These are phyloP conservation scores for Brenthis daphne DNA, from an alignment of 2,888 invertebrate genomes.

Conservation along the genomic window DNA sequence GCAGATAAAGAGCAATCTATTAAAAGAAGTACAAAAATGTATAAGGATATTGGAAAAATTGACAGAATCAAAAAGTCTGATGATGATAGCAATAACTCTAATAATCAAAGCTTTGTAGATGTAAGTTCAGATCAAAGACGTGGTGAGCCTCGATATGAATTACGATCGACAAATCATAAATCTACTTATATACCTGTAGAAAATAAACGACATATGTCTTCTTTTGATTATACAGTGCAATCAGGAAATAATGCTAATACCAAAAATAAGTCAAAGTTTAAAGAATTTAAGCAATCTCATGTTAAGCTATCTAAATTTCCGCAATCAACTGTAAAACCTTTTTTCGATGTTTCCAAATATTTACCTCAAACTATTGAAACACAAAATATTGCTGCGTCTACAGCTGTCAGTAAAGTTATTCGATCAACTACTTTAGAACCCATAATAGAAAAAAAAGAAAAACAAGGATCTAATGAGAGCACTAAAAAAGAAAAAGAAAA, in stretches of 20 bases:
- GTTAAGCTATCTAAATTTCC: slow-evolving; percentile 33
- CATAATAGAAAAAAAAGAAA: slow-evolving; percentile 19
- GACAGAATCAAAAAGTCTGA: slow-evolving; percentile 55
- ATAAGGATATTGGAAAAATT: slow-evolving; percentile 67
- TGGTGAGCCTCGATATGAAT: slow-evolving; percentile 74
- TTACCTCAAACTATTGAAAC: slow-evolving; percentile 47
- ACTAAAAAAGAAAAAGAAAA: slow-evolving; percentile 43
- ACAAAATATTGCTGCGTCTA: slow-evolving; percentile 57
- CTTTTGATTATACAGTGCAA: slow-evolving; percentile 58
- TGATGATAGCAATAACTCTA: slow-evolving; percentile 43
- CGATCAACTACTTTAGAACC: slow-evolving; percentile 43
- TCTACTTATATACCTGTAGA: slow-evolving; percentile 60
- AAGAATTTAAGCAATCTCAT: slow-evolving; percentile 28
- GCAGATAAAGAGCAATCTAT: slow-evolving; percentile 55
- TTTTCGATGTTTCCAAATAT: slow-evolving; percentile 53
- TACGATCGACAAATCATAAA: slow-evolving; percentile 64
- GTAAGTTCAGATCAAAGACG: slow-evolving; percentile 62
- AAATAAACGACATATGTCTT: slow-evolving; percentile 61
- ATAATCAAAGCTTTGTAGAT: slow-evolving; percentile 57
- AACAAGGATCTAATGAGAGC: slow-evolving; percentile 33
- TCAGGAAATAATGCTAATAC: slow-evolving; percentile 37
- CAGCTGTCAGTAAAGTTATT: slow-evolving; percentile 50
- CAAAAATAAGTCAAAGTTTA: slow-evolving; percentile 32
- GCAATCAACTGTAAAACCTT: slow-evolving; percentile 44
- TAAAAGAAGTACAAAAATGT: slow-evolving; percentile 55